Evolutionary conservation across 2,888 invertebrate genomes (phyloP).

Genomic region (Proisotoma minuta): DNA sequence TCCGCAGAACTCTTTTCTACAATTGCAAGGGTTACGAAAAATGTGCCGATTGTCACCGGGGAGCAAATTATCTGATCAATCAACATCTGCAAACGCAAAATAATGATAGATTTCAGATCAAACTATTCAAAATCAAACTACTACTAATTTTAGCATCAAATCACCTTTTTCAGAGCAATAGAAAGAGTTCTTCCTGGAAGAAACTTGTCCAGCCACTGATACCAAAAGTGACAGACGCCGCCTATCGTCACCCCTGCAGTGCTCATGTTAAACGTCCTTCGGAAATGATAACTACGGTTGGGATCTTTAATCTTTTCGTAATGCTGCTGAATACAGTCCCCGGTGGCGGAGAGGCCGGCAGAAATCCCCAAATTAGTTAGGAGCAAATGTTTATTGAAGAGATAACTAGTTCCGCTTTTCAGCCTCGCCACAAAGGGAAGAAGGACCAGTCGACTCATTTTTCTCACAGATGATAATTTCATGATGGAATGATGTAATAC

Average conservation of each 20-base stretch:
- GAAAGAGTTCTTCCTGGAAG: slow-evolving; percentile 65
- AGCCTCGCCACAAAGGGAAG: slow-evolving; percentile 21
- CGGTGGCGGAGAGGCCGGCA: slow-evolving; percentile 66
- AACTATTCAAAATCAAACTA: background rate
- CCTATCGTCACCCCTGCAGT: slow-evolving; percentile 73
- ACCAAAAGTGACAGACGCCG: slow-evolving; percentile 80
- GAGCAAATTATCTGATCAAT: slow-evolving; percentile 80
- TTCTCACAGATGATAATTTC: too few relatives aligned
- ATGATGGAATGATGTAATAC: too few relatives aligned
- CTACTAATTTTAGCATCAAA: background rate
- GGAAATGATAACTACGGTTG: slow-evolving; percentile 57
- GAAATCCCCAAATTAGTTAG: slow-evolving; percentile 77
- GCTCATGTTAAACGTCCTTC: slow-evolving; percentile 70
- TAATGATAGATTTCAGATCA: slow-evolving; percentile 25
- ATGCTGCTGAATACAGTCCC: slow-evolving; percentile 75
- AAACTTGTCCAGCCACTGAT: slow-evolving; percentile 66
- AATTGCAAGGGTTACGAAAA: slow-evolving; percentile 69
- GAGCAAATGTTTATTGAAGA: slow-evolving; percentile 61
- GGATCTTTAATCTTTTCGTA: slow-evolving; percentile 62
- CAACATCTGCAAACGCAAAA: slow-evolving; percentile 53
- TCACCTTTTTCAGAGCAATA: slow-evolving; percentile 67
- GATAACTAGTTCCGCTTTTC: slow-evolving; percentile 25
- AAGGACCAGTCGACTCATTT: slow-evolving; percentile 26
- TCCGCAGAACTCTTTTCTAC: slow-evolving; percentile 62
- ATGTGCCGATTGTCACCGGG: slow-evolving; percentile 70